phyloP scores from a whole-genome alignment of 2,888 invertebrate species.

The Arctia plantaginis region DNA sequence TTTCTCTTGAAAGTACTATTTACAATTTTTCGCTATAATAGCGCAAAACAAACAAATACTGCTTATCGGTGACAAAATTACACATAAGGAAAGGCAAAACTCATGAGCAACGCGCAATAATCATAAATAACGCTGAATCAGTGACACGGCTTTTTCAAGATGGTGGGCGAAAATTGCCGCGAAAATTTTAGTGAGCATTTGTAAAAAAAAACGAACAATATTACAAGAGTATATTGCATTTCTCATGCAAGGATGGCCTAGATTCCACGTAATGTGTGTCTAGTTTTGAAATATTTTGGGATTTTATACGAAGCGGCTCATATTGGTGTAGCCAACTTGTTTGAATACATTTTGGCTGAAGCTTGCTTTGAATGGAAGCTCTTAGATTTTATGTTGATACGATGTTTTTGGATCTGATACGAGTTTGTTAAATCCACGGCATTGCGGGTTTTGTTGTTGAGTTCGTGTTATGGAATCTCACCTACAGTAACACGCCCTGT shows the following conservation, averaged over 20 bases:
- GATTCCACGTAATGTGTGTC: slow-evolving; percentile 29
- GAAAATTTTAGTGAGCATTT: slow-evolving; percentile 36
- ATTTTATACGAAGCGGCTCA: slow-evolving; percentile 19
- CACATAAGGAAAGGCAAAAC: slow-evolving; percentile 2
- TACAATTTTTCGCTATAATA: not conserved
- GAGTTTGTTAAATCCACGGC: slow-evolving; percentile 17
- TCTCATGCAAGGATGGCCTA: slow-evolving; percentile 36
- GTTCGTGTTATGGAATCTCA: not conserved
- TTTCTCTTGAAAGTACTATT: not conserved
- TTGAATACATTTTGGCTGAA: slow-evolving; percentile 31
- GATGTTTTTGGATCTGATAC: slow-evolving; percentile 10
- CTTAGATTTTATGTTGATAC: slow-evolving; percentile 17
- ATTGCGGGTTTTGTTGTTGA: not conserved
- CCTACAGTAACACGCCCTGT: not conserved
- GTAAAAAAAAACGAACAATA: slow-evolving; percentile 44
- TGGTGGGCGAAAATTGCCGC: slow-evolving; percentile 19
- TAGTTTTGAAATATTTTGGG: slow-evolving; percentile 33
- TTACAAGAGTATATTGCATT: slow-evolving; percentile 40
- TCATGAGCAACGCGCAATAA: slow-evolving; percentile 26
- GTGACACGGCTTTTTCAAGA: slow-evolving; percentile 26
- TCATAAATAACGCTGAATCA: slow-evolving; percentile 35
- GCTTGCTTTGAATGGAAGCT: slow-evolving; percentile 6
- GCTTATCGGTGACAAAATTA: slow-evolving; percentile 1
- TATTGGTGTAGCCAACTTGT: slow-evolving; percentile 20
- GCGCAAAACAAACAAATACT: slow-evolving; percentile 5